Evolutionary conservation across 2,113 vertebrate genomes (phyloP), one percentile per base, ranked within the genome.

Genomic region (Elephantulus edwardii): DNA sequence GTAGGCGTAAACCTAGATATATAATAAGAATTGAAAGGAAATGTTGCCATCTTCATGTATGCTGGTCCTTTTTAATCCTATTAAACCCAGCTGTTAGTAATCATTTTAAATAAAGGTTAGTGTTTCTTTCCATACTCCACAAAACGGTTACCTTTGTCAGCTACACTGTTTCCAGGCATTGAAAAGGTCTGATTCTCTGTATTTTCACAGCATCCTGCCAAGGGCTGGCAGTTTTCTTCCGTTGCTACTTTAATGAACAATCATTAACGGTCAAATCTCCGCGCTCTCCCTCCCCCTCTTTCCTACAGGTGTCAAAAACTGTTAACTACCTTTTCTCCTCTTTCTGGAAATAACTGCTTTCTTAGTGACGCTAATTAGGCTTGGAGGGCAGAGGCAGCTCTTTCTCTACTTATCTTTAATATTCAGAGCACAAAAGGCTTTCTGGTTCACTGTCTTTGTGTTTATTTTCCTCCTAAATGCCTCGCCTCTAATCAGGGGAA

Each of bases 381-480:
- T 92, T 81, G 48, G 54, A 91, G 54, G 33, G 44, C 19, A 84
- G 14, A 77, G 14, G 72, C 77, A 84, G 14, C 88, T 60, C 20
- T 76, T 76, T 83, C 58, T 58, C 44, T 78, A 84, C 35, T 88
- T 88, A 81, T 84, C 60, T 84, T 90, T 80, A 92, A 87, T 91
- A 81, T 60, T 91, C 52, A 81, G 2, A 9, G 77, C 1, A 56
- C 72, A 19, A 75, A 80, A 50, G 13, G 3, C 22, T 66, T 75
- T 91, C 83, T 38, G 17, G 13, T 75, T 86, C 24, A 88, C 24
- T 92, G 10, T 40, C 10, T 56, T 91, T 94, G 33, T 86, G 24
- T 90, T 93, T 92, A 89, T 93, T 91, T 91, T 90, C 42, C 64
- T 56, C n/a, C 50, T 87, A 92, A 95, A 89, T 86, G 9, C 26